A percentile compares a stretch with the other conserved stretches of the same genome.
phyloP scores from a whole-genome alignment of 2,888 invertebrate species.

The Boloria selene region DNA sequence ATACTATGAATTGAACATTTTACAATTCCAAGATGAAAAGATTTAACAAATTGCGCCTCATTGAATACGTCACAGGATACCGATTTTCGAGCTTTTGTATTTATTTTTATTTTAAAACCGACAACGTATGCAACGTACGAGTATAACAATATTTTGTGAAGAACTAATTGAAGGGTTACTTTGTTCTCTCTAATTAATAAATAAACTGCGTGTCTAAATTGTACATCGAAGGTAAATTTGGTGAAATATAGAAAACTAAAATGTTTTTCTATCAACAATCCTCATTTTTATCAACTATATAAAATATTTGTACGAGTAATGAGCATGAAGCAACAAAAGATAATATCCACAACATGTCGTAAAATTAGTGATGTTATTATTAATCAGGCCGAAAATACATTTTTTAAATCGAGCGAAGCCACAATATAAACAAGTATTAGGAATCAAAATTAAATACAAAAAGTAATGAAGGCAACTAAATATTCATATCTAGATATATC shows the following conservation, averaged over 20 bases:
- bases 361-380: too few relatives aligned
- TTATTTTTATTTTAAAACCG: slow-evolving; percentile 10
- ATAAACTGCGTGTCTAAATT: too few relatives aligned
- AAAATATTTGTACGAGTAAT: too few relatives aligned
- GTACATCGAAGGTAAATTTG: neutral
- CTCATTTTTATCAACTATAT: too few relatives aligned
- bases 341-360: too few relatives aligned
- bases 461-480: slow-evolving; percentile 9
- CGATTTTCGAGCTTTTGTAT: slow-evolving; percentile 2
- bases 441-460: neutral
- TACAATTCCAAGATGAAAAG: slow-evolving; percentile 15
- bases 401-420: too few relatives aligned
- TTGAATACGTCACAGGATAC: slow-evolving; percentile 2
- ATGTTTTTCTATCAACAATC: too few relatives aligned
- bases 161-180: neutral
- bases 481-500: slow-evolving; percentile 8
- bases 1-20: slow-evolving; percentile 4
- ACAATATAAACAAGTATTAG: neutral
- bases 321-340: too few relatives aligned
- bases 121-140: slow-evolving; percentile 3
- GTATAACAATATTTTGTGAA: too few relatives aligned
- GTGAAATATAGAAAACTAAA: neutral
- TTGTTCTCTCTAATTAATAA: neutral
- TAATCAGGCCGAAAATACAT: too few relatives aligned
- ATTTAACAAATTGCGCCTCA: slow-evolving; percentile 18